Conservation (phyloP, 2,113 vertebrate genomes). For the Colinus virginianus region DNA sequence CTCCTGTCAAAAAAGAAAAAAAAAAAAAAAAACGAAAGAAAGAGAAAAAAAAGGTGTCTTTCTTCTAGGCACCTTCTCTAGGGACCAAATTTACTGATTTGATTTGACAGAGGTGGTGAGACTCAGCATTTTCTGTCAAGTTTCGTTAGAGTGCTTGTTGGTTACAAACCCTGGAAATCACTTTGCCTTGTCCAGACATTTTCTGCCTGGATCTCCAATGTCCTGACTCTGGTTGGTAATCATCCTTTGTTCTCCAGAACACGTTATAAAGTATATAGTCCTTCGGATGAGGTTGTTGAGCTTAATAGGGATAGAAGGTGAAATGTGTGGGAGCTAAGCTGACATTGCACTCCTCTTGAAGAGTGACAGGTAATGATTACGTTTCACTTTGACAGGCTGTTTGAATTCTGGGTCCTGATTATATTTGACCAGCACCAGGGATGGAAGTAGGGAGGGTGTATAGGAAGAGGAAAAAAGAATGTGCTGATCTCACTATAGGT, state of each 20-base stretch:
- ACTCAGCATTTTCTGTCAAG: neutral
- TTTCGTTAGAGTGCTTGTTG: neutral
- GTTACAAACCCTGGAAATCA: neutral
- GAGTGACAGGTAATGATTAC: neutral
- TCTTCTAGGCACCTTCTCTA: neutral
- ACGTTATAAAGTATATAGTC: neutral
- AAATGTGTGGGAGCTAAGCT: neutral
- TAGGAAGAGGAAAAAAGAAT: neutral
- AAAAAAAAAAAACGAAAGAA: neutral
- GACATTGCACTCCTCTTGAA: neutral
- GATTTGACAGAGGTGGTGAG: neutral
- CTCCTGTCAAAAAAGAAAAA: neutral
- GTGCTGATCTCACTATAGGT: neutral
- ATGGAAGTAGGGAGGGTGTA: neutral
- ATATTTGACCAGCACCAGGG: neutral
- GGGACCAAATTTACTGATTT: neutral
- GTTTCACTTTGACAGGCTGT: neutral
- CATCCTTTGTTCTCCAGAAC: neutral
- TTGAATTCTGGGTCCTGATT: neutral
- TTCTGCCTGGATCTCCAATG: neutral
- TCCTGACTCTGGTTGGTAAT: neutral
- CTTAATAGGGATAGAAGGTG: neutral
- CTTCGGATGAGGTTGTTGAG: neutral
- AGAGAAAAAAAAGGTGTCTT: neutral
- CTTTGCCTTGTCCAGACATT: neutral